These are phyloP conservation scores for Elegia similella DNA, from an alignment of 2,888 invertebrate genomes.

Conservation along the genomic window DNA sequence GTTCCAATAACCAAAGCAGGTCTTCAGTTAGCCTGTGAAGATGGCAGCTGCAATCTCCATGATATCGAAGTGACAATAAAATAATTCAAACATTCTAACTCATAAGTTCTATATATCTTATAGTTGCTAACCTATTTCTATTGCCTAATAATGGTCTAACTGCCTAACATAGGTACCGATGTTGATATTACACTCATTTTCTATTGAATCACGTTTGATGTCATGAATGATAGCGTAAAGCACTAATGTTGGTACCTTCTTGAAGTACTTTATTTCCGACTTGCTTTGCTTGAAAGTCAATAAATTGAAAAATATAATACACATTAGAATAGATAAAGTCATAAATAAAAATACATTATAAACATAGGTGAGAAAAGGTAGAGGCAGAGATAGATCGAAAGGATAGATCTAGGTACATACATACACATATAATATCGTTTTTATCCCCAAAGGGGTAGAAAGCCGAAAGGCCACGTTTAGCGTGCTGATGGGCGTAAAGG, in stretches of 20 bases:
- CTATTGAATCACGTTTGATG: neutral
- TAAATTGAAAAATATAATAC: constrained; percentile 17
- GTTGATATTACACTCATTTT: neutral
- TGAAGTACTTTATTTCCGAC: constrained; percentile 71
- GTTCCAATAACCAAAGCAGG: no score
- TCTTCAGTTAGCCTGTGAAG: no score
- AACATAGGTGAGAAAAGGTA: neutral
- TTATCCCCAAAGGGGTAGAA: no score
- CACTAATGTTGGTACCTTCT: constrained; percentile 56
- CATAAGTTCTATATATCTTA: no score
- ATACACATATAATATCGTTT: no score
- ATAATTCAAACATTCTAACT: no score
- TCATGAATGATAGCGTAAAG: constrained; percentile 14
- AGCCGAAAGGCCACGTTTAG: no score
- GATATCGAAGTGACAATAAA: no score
- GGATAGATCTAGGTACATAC: no score
- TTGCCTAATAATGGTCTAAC: neutral
- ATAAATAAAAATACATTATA: neutral
- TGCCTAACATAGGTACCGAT: neutral
- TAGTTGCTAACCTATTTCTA: no score
- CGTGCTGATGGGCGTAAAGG: no score
- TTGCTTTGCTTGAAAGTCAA: constrained; percentile 71
- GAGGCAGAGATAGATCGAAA: neutral
- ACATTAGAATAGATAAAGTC: constrained; percentile 5
- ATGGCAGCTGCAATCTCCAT: no score